These are phyloP conservation scores for Drosophila kurseongensis DNA, from an alignment of 1,140 invertebrate genomes.

Conservation along the genomic window DNA sequence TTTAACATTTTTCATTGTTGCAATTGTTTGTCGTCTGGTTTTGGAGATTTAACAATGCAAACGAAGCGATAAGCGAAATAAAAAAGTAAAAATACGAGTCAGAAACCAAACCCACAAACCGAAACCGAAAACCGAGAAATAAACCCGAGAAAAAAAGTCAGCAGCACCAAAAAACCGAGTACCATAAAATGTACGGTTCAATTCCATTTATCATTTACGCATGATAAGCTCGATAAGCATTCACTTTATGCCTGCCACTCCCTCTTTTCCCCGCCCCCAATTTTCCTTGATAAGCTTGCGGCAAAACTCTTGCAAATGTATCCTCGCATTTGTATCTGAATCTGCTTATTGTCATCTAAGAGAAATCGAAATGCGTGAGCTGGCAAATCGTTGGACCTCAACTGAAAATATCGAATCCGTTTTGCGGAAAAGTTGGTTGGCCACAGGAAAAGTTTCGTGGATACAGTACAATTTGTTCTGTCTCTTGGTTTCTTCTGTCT, in stretches of 20 bases:
- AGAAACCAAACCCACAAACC: slow-evolving; percentile 25
- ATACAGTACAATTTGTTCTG: background rate
- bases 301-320: slow-evolving; percentile 34
- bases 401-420: slow-evolving; percentile 21
- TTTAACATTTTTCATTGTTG: slow-evolving; percentile 40
- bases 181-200: slow-evolving; percentile 38
- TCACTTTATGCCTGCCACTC: slow-evolving; percentile 35
- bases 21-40: slow-evolving; percentile 46
- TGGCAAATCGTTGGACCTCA: slow-evolving; percentile 13
- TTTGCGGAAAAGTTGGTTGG: slow-evolving; percentile 22
- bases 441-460: slow-evolving; percentile 17
- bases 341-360: slow-evolving; percentile 54
- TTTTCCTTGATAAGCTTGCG: slow-evolving; percentile 15
- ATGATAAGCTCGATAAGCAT: slow-evolving; percentile 69
- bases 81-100: background rate
- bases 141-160: slow-evolving; percentile 7
- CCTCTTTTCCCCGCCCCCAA: background rate
- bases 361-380: slow-evolving; percentile 22
- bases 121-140: slow-evolving; percentile 38
- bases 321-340: slow-evolving; percentile 38
- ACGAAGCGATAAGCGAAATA: slow-evolving; percentile 33
- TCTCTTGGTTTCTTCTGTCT: background rate
- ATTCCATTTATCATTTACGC: slow-evolving; percentile 73
- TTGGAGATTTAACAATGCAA: slow-evolving; percentile 47
- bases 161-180: slow-evolving; percentile 7